These are phyloP conservation scores for Chymomyza fuscimana DNA, from an alignment of 2,888 invertebrate genomes.

Conservation along the genomic window DNA sequence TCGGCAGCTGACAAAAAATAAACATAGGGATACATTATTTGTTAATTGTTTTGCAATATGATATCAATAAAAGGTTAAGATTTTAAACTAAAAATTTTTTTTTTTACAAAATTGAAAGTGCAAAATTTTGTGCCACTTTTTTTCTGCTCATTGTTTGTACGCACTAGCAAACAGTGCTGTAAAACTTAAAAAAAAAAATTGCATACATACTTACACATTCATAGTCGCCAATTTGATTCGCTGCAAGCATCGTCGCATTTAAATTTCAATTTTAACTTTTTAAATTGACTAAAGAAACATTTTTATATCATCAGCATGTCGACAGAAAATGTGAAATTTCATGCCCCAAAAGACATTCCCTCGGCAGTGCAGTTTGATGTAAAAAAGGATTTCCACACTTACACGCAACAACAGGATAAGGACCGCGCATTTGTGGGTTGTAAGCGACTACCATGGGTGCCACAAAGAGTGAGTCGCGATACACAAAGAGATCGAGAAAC, in stretches of 20 bases:
- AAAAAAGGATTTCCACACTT: constrained; percentile 63
- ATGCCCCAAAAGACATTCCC: constrained; percentile 25
- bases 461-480: constrained; percentile 30
- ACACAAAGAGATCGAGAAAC: constrained; percentile 54
- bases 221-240: neutral
- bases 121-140: neutral
- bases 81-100: neutral
- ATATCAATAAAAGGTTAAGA: neutral
- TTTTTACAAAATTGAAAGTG: too few relatives aligned
- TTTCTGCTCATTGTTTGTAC: neutral
- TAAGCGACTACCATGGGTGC: constrained; percentile 49
- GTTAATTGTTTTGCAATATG: neutral
- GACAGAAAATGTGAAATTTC: constrained; percentile 34
- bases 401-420: constrained; percentile 46
- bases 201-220: neutral
- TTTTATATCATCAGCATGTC: constrained; percentile 33
- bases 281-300: neutral
- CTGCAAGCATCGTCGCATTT: neutral
- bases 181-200: neutral
- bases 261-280: constrained; percentile 16
- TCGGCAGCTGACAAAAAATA: constrained; percentile 43
- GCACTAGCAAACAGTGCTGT: neutral
- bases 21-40: neutral
- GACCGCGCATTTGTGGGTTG: constrained; percentile 62
- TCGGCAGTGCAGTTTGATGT: constrained; percentile 55